phyloP scores from a whole-genome alignment of 2,797 vertebrate genomes.

The Crax fasciolata region DNA sequence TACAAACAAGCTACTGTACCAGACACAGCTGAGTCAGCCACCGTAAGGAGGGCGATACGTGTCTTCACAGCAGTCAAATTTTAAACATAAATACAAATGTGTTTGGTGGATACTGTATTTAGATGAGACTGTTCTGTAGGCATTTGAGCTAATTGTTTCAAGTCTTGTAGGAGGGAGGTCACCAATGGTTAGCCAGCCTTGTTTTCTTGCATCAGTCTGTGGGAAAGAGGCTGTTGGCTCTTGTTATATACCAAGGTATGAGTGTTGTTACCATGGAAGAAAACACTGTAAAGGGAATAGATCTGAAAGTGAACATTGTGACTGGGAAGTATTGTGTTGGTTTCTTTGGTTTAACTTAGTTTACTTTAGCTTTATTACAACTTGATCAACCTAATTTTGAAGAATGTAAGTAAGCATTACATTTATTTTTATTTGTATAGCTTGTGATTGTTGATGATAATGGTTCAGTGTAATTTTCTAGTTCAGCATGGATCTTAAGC shows the following conservation, averaged over 20 bases:
- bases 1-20: slow-evolving; percentile 49
- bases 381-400: neutral
- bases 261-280: neutral
- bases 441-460: neutral
- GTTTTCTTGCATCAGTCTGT: neutral
- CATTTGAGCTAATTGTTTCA: neutral
- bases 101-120: neutral
- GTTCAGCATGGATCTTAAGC: neutral
- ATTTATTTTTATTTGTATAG: neutral
- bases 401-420: neutral
- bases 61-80: neutral
- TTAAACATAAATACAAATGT: neutral
- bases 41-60: neutral
- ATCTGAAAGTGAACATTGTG: neutral
- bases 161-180: neutral
- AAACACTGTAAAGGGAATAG: neutral
- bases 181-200: neutral
- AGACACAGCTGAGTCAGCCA: neutral
- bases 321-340: no score
- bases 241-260: neutral
- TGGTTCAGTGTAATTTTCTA: neutral
- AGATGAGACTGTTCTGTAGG: neutral
- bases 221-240: neutral
- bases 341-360: neutral
- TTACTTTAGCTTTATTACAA: neutral